Percentiles rank a stretch among this genome's conserved stretches.
phyloP scores from a whole-genome alignment of 2,113 vertebrate genomes.

The Triplophysa tibetana region DNA sequence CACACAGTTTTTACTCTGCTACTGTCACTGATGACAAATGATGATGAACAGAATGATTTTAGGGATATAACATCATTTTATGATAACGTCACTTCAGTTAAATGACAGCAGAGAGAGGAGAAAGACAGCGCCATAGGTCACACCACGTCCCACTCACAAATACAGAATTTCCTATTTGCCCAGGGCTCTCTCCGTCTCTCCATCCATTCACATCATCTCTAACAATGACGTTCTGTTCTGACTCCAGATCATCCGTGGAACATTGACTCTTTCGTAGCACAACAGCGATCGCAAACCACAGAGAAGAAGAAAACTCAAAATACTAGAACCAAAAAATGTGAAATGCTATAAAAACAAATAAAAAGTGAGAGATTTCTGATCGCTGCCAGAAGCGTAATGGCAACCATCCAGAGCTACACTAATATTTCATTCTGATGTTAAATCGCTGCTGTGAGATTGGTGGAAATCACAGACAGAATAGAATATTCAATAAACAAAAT shows the following conservation, averaged over 20 bases:
- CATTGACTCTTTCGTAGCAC: neutral
- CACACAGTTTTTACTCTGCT: too few species aligned
- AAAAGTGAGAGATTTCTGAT: slow-evolving; percentile 42
- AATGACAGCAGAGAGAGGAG: neutral
- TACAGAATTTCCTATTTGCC: neutral
- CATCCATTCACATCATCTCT: neutral
- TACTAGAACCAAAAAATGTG: slow-evolving; percentile 37
- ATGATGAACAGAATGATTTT: too few species aligned
- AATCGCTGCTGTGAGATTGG: too few species aligned
- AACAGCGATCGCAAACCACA: neutral
- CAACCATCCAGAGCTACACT: neutral
- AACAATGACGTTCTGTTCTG: slow-evolving; percentile 41
- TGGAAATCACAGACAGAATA: too few species aligned
- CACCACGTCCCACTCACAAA: neutral
- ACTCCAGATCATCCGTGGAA: neutral
- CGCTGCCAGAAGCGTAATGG: slow-evolving; percentile 43
- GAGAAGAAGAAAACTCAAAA: neutral
- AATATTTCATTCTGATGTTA: neutral
- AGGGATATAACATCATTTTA: neutral
- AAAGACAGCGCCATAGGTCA: neutral
- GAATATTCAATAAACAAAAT: neutral
- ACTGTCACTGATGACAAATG: too few species aligned
- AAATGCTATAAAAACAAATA: slow-evolving; percentile 21
- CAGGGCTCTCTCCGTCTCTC: neutral
- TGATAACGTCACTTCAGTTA: neutral